Base-by-base conservation (phyloP, 2,113 vertebrate species). In the Columba livia region DNA sequence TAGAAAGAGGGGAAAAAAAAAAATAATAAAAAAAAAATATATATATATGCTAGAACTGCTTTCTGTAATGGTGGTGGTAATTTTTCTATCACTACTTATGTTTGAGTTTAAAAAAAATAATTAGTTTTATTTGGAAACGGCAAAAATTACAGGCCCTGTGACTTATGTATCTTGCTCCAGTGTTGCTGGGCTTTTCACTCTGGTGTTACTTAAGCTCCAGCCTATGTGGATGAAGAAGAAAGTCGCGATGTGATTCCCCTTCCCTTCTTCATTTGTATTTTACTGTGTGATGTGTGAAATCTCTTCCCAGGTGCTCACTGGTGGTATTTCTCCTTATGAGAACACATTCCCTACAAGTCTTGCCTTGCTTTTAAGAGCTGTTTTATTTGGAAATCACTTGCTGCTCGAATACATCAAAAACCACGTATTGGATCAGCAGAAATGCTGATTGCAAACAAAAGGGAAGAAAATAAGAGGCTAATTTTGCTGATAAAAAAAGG, bases 311-410 rank as follows among this genome's bases (percentile, higher is more conserved):
- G 64, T 36, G 51, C 70, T 85, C 42, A 12, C 17, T 29, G 47
- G 7, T 64, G 36, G 3, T 56, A 15, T 38, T 67, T 80, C 17
- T 71, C 65, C 51, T 77, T 65, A 34, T 9, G 61, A 66, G 29
- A 44, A 66, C 6, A 58, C 44, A 13, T 15, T 73, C 34, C 82
- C 2, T 19, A 58, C 10, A 62, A 34, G 20, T 69, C 44, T 84
- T 9, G 24, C 38, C 47, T n/a, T 73, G 80, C 69, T 90, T 31
- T 71, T 32, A 42, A 85, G 66, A 89, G 71, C 60, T 61, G 56
- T 89, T 91, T 8, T 90, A 2, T 92, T 91, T 78, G 50, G 36
- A 79, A 93, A 77, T 92, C 85, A 73, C 72, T 85, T 79, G 42
- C 85, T 87, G 47, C 86, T 88, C 75, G 57, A 83, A 79, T 90